Conservation (phyloP, 2,888 invertebrate genomes). For the Sussaba pulchella region DNA sequence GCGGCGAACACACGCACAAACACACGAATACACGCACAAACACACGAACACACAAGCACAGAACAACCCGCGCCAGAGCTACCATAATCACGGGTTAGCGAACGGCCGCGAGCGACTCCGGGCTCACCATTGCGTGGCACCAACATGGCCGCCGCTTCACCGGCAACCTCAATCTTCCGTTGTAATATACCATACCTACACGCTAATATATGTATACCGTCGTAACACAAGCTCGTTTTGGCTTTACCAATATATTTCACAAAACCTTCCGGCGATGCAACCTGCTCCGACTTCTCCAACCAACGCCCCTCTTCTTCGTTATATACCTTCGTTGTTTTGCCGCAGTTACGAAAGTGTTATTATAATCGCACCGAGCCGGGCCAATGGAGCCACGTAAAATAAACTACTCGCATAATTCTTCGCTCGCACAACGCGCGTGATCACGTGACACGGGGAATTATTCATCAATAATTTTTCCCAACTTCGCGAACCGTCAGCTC, state of each 20-base stretch:
- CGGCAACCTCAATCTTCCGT: constrained; percentile 62
- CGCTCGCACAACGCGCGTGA: constrained; percentile 31
- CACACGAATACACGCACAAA: background rate
- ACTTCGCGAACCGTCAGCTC: constrained; percentile 19
- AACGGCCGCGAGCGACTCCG: constrained; percentile 68
- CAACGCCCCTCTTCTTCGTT: constrained; percentile 47
- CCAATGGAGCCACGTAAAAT: constrained; percentile 10
- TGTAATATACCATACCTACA: constrained; percentile 28
- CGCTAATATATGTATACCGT: background rate
- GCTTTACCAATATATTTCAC: constrained; percentile 71
- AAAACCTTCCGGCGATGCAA: constrained; percentile 63
- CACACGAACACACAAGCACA: constrained; percentile 8
- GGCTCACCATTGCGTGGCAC: constrained; percentile 75
- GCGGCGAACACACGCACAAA: background rate
- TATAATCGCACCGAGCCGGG: constrained; percentile 53
- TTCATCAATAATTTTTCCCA: constrained; percentile 48
- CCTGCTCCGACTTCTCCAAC: constrained; percentile 61
- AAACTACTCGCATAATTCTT: constrained; percentile 34
- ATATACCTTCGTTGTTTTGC: constrained; percentile 41
- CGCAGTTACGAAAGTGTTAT: constrained; percentile 61
- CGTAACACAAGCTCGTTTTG: constrained; percentile 10
- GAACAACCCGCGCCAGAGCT: constrained; percentile 70
- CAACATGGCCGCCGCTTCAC: constrained; percentile 80
- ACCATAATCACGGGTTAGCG: constrained; percentile 83
- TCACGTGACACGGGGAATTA: constrained; percentile 27